Conservation (phyloP, 2,888 invertebrate species). For the Stenotaenia linearis region DNA sequence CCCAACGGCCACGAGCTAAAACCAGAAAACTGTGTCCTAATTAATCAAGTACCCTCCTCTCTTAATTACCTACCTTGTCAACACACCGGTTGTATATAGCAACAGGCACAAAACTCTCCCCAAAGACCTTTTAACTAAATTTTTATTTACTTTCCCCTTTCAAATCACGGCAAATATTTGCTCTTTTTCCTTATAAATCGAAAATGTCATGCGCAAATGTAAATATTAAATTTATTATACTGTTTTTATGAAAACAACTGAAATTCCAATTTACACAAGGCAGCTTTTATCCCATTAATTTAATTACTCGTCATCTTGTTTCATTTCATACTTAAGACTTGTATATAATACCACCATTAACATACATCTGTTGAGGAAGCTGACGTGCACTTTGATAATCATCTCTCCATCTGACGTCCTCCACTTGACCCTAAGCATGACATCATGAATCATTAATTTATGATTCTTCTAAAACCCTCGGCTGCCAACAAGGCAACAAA, state of each 20-base stretch:
- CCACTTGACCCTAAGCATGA: not conserved
- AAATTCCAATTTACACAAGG: too few species aligned
- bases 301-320: conserved; percentile 18
- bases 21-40: not conserved
- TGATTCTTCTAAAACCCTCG: not conserved
- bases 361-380: conserved; percentile 21
- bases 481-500: not conserved
- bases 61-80: not conserved
- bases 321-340: not conserved
- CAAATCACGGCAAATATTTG: not conserved
- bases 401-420: conserved; percentile 5
- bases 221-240: too few species aligned
- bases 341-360: conserved; percentile 1
- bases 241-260: too few species aligned
- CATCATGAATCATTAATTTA: conserved; percentile 20
- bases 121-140: not conserved
- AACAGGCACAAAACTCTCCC: conserved; percentile 1
- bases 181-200: not conserved
- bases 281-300: conserved; percentile 4
- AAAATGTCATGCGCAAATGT: not conserved
- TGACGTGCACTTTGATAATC: conserved; percentile 24
- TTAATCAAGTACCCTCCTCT: not conserved
- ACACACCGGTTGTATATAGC: not conserved
- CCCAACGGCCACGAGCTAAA: conserved; percentile 2
- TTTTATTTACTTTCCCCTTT: not conserved